A percentile compares a stretch with the other conserved stretches of the same genome.
Evolutionary conservation across 2,888 invertebrate genomes (phyloP).

Genomic region (Cosmopolites sordidus): DNA sequence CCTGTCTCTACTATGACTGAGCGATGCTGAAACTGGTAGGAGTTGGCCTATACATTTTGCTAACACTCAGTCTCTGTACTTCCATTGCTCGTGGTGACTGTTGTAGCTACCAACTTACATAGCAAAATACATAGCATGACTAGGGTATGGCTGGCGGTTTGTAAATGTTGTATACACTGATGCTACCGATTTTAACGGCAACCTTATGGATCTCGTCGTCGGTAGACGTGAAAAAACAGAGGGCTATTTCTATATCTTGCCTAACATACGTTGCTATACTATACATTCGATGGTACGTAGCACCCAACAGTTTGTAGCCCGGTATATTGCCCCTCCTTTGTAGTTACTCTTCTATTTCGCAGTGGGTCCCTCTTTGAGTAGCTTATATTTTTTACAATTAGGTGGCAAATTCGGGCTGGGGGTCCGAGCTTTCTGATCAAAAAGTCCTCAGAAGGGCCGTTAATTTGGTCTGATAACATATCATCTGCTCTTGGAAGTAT

Average conservation of each 20-base stretch:
- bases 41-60: no score
- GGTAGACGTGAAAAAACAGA: not conserved
- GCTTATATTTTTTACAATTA: not conserved
- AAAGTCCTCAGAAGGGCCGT: not conserved
- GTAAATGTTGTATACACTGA: not conserved
- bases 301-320: not conserved
- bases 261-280: not conserved
- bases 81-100: not conserved
- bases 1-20: no score
- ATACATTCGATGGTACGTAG: not conserved
- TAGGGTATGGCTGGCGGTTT: not conserved
- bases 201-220: not conserved
- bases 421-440: not conserved
- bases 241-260: not conserved
- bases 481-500: no score
- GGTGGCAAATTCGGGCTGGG: not conserved
- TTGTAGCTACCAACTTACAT: not conserved
- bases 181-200: not conserved
- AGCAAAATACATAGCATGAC: not conserved
- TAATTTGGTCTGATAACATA: no score
- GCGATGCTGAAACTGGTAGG: no score
- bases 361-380: not conserved
- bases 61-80: not conserved
- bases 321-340: not conserved
- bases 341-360: not conserved